Evolutionary conservation across 2,113 vertebrate species (phyloP).

Genomic region (Paradisaea rubra): DNA sequence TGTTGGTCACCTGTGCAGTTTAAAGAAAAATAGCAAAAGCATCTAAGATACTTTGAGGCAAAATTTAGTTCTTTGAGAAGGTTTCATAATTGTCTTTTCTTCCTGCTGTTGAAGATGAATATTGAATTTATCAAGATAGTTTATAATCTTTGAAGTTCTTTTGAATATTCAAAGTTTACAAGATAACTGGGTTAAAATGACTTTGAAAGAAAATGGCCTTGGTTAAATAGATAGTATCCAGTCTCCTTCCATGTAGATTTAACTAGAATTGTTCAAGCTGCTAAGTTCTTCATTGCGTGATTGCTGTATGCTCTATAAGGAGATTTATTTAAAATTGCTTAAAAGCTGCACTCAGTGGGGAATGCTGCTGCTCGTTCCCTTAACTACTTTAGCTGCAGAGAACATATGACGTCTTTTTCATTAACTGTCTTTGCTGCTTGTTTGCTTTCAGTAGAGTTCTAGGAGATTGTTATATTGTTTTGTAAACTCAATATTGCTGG

Average conservation of each 20-base stretch:
- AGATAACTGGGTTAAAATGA: not conserved
- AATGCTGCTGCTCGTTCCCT: not conserved
- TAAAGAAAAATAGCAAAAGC: not conserved
- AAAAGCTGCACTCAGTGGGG: constrained; percentile 21
- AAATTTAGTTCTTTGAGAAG: not conserved
- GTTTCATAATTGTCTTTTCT: not conserved
- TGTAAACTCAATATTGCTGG: constrained; percentile 49
- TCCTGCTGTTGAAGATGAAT: not conserved
- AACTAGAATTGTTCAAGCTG: not conserved
- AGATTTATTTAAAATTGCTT: constrained; percentile 29
- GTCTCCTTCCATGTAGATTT: not conserved
- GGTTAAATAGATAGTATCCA: not conserved
- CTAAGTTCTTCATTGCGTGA: not conserved
- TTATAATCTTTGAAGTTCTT: not conserved
- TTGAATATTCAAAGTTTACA: not conserved
- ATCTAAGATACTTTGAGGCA: not conserved
- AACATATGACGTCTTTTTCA: constrained; percentile 37
- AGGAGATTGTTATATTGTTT: constrained; percentile 34
- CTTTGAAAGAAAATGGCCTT: not conserved
- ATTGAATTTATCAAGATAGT: not conserved
- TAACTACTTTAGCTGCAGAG: constrained; percentile 32
- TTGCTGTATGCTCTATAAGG: not conserved
- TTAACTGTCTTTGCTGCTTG: constrained; percentile 36
- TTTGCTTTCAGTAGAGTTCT: constrained; percentile 35
- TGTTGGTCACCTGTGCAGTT: not conserved